Conservation (phyloP, 2,797 vertebrate species). For the Karalla daura region DNA sequence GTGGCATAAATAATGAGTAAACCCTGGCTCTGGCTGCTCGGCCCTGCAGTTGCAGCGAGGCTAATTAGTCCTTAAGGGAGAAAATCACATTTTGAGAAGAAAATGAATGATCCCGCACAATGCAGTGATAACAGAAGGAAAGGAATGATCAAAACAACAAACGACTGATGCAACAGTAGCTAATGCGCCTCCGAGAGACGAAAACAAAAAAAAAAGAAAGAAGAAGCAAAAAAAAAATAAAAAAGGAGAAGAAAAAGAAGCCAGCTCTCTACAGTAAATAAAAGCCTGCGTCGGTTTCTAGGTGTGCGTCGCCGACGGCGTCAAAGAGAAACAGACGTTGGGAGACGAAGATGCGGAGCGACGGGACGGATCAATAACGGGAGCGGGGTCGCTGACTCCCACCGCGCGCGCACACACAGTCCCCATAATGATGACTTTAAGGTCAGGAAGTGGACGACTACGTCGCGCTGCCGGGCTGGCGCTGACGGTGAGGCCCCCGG, state of each 20-base stretch:
- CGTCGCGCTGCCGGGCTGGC: neutral
- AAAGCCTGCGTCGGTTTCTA: constrained; percentile 29
- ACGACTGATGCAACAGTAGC: constrained; percentile 48
- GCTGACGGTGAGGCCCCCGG: neutral
- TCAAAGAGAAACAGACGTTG: constrained; percentile 52
- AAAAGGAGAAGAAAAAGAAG: too few species aligned
- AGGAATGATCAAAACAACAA: constrained; percentile 52
- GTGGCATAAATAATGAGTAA: constrained; percentile 68
- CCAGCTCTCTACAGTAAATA: constrained; percentile 53
- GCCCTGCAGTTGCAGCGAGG: constrained; percentile 63
- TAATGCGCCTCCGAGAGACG: constrained; percentile 31
- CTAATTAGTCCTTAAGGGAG: constrained; percentile 77
- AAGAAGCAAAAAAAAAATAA: too few species aligned
- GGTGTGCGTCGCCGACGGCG: constrained; percentile 37
- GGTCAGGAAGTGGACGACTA: constrained; percentile 10
- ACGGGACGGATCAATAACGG: constrained; percentile 61
- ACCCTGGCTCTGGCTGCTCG: constrained; percentile 46
- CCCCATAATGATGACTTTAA: constrained; percentile 45
- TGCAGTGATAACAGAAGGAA: constrained; percentile 39
- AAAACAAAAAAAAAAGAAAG: too few species aligned
- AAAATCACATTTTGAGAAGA: constrained; percentile 63
- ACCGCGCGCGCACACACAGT: neutral
- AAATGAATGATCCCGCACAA: constrained; percentile 61
- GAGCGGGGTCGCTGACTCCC: constrained; percentile 25
- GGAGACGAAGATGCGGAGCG: constrained; percentile 48